A percentile compares a stretch with the other conserved stretches of the same genome.
Conservation (phyloP, 2,113 vertebrate genomes). For the Periophthalmodon schlosseri region DNA sequence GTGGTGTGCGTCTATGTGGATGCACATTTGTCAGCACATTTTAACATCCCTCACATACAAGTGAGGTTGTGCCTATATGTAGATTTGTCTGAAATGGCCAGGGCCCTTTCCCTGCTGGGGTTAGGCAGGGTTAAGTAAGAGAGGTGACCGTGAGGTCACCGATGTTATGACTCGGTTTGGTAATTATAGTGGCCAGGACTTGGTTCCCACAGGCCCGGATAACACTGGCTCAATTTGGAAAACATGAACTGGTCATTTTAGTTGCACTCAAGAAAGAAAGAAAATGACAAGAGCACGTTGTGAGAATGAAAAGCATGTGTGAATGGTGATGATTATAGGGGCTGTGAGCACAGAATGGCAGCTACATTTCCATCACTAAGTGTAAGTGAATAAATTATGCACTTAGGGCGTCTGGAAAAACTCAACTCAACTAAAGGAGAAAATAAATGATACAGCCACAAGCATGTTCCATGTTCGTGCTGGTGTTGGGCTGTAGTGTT, state of each 20-base stretch:
- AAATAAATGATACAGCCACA: not conserved
- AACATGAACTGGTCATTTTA: conserved; percentile 29
- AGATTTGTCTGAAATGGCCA: conserved; percentile 24
- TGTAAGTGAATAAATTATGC: not conserved
- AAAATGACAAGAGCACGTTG: conserved; percentile 5
- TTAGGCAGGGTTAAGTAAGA: conserved; percentile 43
- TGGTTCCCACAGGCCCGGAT: conserved; percentile 57
- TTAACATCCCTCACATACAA: conserved; percentile 15
- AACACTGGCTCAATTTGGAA: conserved; percentile 26
- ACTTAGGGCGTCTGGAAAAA: not conserved
- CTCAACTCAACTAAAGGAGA: not conserved
- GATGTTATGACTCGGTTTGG: conserved; percentile 44
- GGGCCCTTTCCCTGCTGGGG: conserved; percentile 26
- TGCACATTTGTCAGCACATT: conserved; percentile 54
- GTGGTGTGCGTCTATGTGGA: conserved; percentile 46
- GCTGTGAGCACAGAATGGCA: not conserved
- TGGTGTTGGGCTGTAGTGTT: not conserved
- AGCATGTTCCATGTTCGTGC: not conserved
- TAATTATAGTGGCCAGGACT: conserved; percentile 61
- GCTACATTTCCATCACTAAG: not conserved
- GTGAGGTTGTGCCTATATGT: conserved; percentile 8
- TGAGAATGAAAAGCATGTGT: not conserved
- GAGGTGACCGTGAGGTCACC: conserved; percentile 51
- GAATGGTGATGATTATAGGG: not conserved
- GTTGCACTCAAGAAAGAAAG: not conserved